Evolutionary conservation across 1,140 invertebrate genomes (phyloP).

Genomic region (Euura lappo): DNA sequence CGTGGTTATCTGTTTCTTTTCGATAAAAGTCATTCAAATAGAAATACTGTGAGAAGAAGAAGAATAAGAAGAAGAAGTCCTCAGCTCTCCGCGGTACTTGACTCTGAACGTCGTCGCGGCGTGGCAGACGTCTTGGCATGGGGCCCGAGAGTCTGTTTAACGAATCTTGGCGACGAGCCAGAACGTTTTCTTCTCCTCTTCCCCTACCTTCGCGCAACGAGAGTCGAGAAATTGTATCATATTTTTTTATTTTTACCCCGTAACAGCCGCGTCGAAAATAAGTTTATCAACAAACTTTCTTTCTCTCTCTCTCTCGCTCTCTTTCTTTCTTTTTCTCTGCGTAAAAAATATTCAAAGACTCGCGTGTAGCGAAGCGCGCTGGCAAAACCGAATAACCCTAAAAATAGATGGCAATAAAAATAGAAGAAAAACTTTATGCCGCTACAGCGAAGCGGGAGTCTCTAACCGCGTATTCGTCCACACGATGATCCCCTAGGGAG

Average conservation of each 20-base stretch:
- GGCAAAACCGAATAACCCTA: neutral
- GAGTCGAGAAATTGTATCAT: no score
- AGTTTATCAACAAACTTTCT: slow-evolving; percentile 42
- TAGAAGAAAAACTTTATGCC: neutral
- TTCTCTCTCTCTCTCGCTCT: neutral
- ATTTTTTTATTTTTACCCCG: neutral
- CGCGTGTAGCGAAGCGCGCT: neutral
- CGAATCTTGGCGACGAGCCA: slow-evolving; percentile 37
- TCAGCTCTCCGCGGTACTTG: neutral
- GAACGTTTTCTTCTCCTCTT: slow-evolving; percentile 29
- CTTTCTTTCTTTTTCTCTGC: neutral
- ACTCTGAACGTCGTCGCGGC: neutral
- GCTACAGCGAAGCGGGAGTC: neutral
- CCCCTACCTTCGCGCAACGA: slow-evolving; percentile 7
- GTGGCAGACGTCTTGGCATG: slow-evolving; percentile 36
- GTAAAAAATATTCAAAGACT: neutral
- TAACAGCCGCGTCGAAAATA: slow-evolving; percentile 32
- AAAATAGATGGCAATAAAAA: neutral
- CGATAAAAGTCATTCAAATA: no score
- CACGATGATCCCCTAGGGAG: no score
- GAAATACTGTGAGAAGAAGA: no score
- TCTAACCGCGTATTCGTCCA: no score
- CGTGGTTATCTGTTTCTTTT: no score
- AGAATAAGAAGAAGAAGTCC: no score
- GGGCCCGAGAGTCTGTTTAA: slow-evolving; percentile 31